Evolutionary conservation across 1,140 invertebrate genomes (phyloP).

Genomic region (Campodea augens): DNA sequence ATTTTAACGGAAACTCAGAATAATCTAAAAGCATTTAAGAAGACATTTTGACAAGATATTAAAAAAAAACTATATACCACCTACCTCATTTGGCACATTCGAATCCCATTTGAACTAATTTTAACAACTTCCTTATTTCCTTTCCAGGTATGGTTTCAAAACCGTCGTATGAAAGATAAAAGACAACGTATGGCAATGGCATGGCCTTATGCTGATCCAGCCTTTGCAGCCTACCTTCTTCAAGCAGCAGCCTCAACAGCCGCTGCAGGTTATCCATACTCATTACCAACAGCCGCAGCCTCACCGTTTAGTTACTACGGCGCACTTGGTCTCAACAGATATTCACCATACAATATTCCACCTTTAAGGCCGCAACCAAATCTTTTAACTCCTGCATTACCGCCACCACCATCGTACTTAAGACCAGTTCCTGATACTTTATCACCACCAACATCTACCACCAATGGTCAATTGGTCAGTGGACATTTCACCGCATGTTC

Average conservation of each 20-base stretch:
- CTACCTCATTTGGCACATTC: too few relatives aligned
- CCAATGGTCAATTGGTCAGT: conserved; percentile 5
- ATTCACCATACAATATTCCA: conserved; percentile 12
- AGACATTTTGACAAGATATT: too few relatives aligned
- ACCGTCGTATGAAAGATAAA: conserved; percentile 97
- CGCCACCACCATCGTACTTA: conserved; percentile 7
- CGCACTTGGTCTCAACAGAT: conserved; percentile 9
- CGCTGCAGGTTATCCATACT: conserved; percentile 27
- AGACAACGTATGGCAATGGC: conserved; percentile 77
- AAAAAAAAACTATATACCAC: too few relatives aligned
- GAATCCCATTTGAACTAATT: too few relatives aligned
- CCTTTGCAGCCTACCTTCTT: conserved; percentile 73
- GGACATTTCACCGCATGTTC: conserved; percentile 9
- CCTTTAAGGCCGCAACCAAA: conserved; percentile 13
- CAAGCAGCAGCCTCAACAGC: conserved; percentile 55
- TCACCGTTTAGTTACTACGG: conserved; percentile 12
- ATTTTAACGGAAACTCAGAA: too few relatives aligned
- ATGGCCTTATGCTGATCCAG: conserved; percentile 87
- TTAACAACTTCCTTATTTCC: too few relatives aligned
- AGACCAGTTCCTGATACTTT: conserved; percentile 1
- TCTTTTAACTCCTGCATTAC: conserved; percentile 10
- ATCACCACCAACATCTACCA: conserved; percentile 1
- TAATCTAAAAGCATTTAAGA: too few relatives aligned
- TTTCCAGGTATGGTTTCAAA: conserved; percentile 94
- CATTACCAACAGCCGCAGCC: conserved; percentile 13